Percentiles rank a stretch among this genome's conserved stretches.
phyloP scores from a whole-genome alignment of 2,888 invertebrate genomes.

The Stenodema calcarata region DNA sequence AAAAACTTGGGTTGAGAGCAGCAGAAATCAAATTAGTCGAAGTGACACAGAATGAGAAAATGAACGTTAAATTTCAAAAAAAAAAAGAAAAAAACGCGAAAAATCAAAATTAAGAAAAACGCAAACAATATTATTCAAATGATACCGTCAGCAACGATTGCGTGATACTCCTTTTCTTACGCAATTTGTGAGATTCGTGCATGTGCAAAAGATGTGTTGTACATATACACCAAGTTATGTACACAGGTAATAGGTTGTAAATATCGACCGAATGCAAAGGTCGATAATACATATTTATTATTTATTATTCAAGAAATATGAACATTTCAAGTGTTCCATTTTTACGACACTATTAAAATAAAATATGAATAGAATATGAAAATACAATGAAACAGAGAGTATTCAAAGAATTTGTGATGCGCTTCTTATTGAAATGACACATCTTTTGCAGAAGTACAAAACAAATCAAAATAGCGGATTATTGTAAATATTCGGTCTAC shows the following conservation, averaged over 20 bases:
- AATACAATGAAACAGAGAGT: too few species aligned
- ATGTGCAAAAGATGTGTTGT: slow-evolving; percentile 28
- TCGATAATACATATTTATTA: too few species aligned
- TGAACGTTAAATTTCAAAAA: background rate
- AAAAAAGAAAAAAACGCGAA: background rate
- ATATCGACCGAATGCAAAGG: too few species aligned
- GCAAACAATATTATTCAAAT: slow-evolving; percentile 2
- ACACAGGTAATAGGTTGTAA: too few species aligned
- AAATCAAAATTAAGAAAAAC: background rate
- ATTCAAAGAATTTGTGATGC: too few species aligned
- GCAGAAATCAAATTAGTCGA: slow-evolving; percentile 3
- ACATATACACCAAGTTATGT: background rate
- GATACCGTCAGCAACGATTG: slow-evolving; percentile 9
- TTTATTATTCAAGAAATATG: too few species aligned
- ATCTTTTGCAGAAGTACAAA: slow-evolving; percentile 13
- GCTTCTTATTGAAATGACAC: background rate
- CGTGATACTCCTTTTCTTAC: background rate
- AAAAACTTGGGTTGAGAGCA: slow-evolving; percentile 57
- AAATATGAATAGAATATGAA: too few species aligned
- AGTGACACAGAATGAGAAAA: background rate
- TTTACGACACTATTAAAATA: too few species aligned
- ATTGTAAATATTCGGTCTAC: slow-evolving; percentile 62
- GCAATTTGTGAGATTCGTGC: slow-evolving; percentile 17
- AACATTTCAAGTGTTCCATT: too few species aligned
- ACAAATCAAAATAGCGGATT: background rate